Evolutionary conservation across 2,888 invertebrate genomes (phyloP).

Genomic region (Troglohyphantes excavatus): DNA sequence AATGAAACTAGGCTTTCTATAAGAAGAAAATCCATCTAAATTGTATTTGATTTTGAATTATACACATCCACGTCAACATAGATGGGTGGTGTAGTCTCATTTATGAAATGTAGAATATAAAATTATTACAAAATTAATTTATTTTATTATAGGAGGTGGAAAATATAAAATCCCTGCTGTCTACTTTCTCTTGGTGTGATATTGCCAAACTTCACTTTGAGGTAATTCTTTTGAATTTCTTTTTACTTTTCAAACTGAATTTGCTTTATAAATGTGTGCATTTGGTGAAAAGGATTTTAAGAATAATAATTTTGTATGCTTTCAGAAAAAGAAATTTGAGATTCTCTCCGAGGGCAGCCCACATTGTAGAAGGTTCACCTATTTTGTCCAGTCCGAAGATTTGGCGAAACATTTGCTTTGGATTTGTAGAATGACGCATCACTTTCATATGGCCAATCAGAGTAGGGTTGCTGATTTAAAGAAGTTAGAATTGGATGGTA

Average conservation of each 20-base stretch:
- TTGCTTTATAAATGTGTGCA: background rate
- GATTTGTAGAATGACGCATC: conserved; percentile 94
- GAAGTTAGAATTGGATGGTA: conserved; percentile 91
- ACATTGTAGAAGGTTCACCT: conserved; percentile 86
- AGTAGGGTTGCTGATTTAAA: conserved; percentile 91
- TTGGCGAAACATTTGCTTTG: conserved; percentile 95
- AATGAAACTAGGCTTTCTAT: too few relatives aligned
- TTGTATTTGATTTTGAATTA: too few relatives aligned
- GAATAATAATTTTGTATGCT: conserved; percentile 24
- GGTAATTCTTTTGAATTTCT: conserved; percentile 81
- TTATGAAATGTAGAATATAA: too few relatives aligned
- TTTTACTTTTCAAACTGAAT: background rate
- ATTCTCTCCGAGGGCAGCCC: conserved; percentile 92
- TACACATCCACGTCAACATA: too few relatives aligned
- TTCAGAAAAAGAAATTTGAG: conserved; percentile 95
- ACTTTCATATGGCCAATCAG: conserved; percentile 94
- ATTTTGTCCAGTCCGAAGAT: conserved; percentile 95
- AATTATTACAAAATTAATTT: background rate
- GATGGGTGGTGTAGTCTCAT: too few relatives aligned
- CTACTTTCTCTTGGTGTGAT: conserved; percentile 96
- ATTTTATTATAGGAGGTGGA: conserved; percentile 81
- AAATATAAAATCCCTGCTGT: conserved; percentile 84
- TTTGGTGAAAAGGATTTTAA: background rate
- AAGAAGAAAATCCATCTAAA: too few relatives aligned
- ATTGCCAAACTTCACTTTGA: conserved; percentile 98